A percentile compares a stretch with the other conserved stretches of the same genome.
Conservation (phyloP, 2,113 vertebrate genomes). For the Lepus europaeus region DNA sequence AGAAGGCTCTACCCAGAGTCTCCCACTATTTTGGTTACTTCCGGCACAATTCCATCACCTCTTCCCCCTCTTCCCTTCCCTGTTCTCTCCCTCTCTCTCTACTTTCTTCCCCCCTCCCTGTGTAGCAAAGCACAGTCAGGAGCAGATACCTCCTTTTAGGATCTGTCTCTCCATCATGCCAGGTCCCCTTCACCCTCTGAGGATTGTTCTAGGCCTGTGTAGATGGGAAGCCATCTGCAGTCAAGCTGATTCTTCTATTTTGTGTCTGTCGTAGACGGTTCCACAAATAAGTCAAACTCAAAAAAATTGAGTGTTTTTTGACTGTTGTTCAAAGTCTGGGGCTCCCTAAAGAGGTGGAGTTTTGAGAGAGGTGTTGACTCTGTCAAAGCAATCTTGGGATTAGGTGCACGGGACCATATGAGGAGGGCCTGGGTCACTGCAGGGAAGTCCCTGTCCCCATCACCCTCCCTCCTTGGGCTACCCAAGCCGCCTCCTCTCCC, state of each 20-base stretch:
- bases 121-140: not conserved
- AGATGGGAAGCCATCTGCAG: not conserved
- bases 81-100: not conserved
- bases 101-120: not conserved
- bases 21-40: not conserved
- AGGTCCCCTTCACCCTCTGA: no score
- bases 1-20: not conserved
- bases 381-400: not conserved
- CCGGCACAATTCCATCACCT: not conserved
- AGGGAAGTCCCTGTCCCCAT: not conserved
- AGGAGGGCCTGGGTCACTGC: not conserved
- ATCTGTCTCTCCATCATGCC: not conserved
- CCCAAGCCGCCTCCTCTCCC: not conserved
- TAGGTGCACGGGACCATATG: rapidly evolving
- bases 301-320: not conserved
- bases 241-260: not conserved
- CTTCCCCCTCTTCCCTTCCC: not conserved
- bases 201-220: not conserved
- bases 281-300: not conserved
- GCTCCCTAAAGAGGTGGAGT: not conserved
- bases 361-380: not conserved
- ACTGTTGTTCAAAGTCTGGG: not conserved
- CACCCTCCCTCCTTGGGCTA: no score
- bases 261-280: not conserved
- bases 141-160: not conserved